Evolutionary conservation across 2,888 invertebrate genomes (phyloP).

Genomic region (Hydrotaea diabolus): DNA sequence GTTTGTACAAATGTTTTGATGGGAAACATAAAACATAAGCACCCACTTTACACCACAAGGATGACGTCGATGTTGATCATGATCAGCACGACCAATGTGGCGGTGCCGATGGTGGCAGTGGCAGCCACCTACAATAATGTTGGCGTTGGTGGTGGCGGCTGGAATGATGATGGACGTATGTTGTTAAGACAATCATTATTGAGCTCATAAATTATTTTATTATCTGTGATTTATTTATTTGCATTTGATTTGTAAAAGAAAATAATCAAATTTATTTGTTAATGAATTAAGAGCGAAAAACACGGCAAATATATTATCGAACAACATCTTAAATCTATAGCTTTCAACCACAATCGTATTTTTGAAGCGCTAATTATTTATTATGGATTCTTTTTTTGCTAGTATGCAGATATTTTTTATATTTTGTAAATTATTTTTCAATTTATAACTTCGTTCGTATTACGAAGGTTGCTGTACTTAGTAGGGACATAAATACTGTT

Average conservation of each 20-base stretch:
- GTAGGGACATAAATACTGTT: no score
- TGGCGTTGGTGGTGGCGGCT: neutral
- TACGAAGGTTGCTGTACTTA: no score
- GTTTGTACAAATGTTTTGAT: constrained; percentile 15
- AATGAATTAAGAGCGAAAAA: constrained; percentile 21
- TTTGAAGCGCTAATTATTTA: neutral
- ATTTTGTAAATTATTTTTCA: no score
- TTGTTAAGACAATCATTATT: constrained; percentile 46
- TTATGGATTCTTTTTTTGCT: neutral
- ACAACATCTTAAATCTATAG: constrained; percentile 1
- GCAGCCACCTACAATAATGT: neutral
- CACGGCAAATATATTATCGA: neutral
- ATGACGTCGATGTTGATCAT: neutral
- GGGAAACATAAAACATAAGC: neutral
- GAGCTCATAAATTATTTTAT: constrained; percentile 55
- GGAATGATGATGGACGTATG: constrained; percentile 40
- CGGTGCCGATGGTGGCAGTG: neutral
- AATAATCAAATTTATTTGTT: constrained; percentile 8
- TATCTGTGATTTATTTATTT: constrained; percentile 52
- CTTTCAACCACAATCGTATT: neutral
- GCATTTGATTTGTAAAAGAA: constrained; percentile 40
- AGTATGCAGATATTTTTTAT: no score
- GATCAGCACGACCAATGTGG: neutral
- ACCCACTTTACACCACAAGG: constrained; percentile 3
- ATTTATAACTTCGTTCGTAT: no score